Percentiles rank a stretch among this genome's conserved stretches.
phyloP scores from a whole-genome alignment of 2,888 invertebrate genomes.

The Cosmopolites sordidus region DNA sequence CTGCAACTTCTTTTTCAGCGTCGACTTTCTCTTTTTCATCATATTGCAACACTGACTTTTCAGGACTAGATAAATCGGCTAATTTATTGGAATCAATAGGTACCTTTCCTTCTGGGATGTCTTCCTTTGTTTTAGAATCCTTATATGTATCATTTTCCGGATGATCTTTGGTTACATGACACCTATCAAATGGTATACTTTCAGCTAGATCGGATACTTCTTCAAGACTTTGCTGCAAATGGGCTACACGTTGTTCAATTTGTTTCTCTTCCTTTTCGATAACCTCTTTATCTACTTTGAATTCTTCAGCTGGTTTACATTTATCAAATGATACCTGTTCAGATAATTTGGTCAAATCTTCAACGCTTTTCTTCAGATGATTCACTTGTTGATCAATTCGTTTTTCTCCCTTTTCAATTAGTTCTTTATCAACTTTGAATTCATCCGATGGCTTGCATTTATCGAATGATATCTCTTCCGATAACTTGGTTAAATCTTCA shows the following conservation, averaged over 20 bases:
- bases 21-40: constrained; percentile 1
- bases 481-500: constrained; percentile 28
- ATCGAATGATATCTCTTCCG: constrained; percentile 26
- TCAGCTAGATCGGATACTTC: constrained; percentile 18
- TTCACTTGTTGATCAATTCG: constrained; percentile 25
- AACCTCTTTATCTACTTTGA: constrained; percentile 17
- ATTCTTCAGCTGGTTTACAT: constrained; percentile 18
- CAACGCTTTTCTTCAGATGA: constrained; percentile 22
- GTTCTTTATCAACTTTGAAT: constrained; percentile 17
- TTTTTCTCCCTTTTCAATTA: constrained; percentile 30
- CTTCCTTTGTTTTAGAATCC: background rate
- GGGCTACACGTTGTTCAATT: constrained; percentile 13
- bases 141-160: background rate
- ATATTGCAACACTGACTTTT: background rate
- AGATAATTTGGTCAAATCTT: constrained; percentile 28
- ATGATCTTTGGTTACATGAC: background rate
- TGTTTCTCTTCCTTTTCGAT: constrained; percentile 18
- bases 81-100: constrained; percentile 11
- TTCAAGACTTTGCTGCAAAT: constrained; percentile 13
- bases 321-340: constrained; percentile 31
- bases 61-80: background rate
- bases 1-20: background rate
- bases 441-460: constrained; percentile 25
- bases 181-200: constrained; percentile 27
- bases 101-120: too few species aligned